Base-by-base conservation (phyloP, 2,888 invertebrate genomes). In the Drosophila ustulata region DNA sequence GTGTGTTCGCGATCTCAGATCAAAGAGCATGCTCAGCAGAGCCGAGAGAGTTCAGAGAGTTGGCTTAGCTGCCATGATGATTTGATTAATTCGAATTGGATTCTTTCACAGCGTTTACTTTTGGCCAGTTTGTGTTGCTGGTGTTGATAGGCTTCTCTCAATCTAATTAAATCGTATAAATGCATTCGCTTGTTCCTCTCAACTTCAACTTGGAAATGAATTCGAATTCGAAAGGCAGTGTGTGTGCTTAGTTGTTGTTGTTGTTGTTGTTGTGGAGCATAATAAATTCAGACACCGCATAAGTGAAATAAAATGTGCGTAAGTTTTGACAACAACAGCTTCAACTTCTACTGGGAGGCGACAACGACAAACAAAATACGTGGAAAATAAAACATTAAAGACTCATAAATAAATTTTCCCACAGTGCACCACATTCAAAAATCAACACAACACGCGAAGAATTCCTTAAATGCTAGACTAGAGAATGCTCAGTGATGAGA, bases 301-400 rank as follows among this genome's bases (percentile, higher is more conserved):
- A 64, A 73, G 50, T 47, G 30, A 37, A 47, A 56, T 49, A 63
- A 58, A 68, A 64, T 18, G 58, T 75, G 45, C 39, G 45, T 59
- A 62, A 52, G 47, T 55, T 80, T 61, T 74, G 66, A 65, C 66
- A 68, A 65, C 66, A 68, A 70, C 71, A 50, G 43, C 23, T 71
- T 68, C 50, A 59, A 63, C 55, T 30, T n/a, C 39, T 18, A 41
- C 39, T 41, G 13, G 18, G 52, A 28, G 52, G 49, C 34, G 34
- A 50, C 53, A 56, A 37, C 43, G 55, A 55, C 55, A 34, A 75
- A 53, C 41, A 52, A 71, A 88, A 82, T 83, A 82, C 83, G 66
- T 75, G 89, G 85, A 89, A 84, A 84, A 75, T 78, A 81, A 71
- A 73, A 75, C 89, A 89, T 87, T 81, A 84, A 84, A 84, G 75